Conservation (phyloP, 2,113 vertebrate genomes). For the Crotalus tigris region DNA sequence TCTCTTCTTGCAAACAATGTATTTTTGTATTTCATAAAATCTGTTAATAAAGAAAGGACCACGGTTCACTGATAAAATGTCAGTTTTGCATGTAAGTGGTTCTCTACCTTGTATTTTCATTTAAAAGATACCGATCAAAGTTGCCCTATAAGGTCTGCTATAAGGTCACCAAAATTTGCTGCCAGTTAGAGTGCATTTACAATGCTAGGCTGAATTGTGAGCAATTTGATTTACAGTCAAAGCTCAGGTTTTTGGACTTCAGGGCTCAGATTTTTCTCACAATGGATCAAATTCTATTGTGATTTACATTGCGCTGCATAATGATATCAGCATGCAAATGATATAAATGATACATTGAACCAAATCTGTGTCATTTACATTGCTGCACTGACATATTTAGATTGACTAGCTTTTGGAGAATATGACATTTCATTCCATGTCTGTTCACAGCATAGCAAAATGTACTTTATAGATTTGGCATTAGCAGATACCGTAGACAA, state of each 20-base stretch:
- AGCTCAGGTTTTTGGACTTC: background rate
- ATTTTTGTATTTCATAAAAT: background rate
- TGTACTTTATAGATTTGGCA: background rate
- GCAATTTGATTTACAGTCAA: background rate
- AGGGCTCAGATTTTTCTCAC: background rate
- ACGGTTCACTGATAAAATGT: background rate
- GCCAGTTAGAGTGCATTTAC: background rate
- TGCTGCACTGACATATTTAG: background rate
- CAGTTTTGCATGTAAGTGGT: background rate
- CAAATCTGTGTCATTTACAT: background rate
- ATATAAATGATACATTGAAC: background rate
- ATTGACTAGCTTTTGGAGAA: background rate
- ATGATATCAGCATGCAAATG: background rate
- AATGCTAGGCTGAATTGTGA: background rate
- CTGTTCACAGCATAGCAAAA: background rate
- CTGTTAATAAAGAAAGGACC: background rate
- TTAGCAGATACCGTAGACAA: background rate
- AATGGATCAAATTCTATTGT: background rate
- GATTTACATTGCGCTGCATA: background rate
- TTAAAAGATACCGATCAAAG: background rate
- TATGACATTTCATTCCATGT: background rate
- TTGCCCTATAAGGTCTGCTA: background rate
- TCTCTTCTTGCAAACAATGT: background rate
- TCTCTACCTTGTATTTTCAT: background rate
- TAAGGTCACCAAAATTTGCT: background rate